Evolutionary conservation across 2,888 invertebrate genomes (phyloP), one percentile per base, ranked within the genome.

Genomic region (Trissolcus brochymenae): DNA sequence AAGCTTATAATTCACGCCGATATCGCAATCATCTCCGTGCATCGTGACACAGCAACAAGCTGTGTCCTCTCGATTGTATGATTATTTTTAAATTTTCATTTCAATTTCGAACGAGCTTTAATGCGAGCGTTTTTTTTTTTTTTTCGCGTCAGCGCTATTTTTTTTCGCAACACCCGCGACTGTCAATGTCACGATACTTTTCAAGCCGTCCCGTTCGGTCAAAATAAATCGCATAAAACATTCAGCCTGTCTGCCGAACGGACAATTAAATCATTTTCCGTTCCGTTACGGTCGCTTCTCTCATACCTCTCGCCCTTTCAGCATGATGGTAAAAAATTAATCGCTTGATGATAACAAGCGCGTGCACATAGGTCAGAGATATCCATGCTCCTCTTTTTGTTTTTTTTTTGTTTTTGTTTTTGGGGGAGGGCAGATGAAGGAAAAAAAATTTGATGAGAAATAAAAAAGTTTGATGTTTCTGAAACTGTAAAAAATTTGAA

Each of bases 1-100:
- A 75, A 77, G 81, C 80, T 80, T 81, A 80, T 81, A 81, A 81
- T 82, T 82, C 80, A 81, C 79, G 79, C 79, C 65, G 73, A 72
- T 77, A 75, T 79, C 65, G 72, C 74, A 71, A 59, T 75, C 72
- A 77, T 77, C 71, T 74, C 71, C 46, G 56, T 41, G 57, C 35
- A 66, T 62, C 70, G 64, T 11, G 35, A 35, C 35, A 35, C 35
- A 9, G 61, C 67, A 76, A 75, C 68, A 68, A 62, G 68, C 68
- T 70, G 65, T 54, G 65, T 46, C 70, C 59, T 60, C 65, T 70
- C 57, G 54, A 51, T 68, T 68, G 56, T 68, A 67, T 62, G 61
- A 74, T 74, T 68, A 68, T 75, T 64, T 75, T 64, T 16, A 64
- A 75, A 68, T 54, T 68, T 74, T 66, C 67, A 74, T 74, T 74